phyloP scores from a whole-genome alignment of 2,888 invertebrate species.

The Nycteola revayana region DNA sequence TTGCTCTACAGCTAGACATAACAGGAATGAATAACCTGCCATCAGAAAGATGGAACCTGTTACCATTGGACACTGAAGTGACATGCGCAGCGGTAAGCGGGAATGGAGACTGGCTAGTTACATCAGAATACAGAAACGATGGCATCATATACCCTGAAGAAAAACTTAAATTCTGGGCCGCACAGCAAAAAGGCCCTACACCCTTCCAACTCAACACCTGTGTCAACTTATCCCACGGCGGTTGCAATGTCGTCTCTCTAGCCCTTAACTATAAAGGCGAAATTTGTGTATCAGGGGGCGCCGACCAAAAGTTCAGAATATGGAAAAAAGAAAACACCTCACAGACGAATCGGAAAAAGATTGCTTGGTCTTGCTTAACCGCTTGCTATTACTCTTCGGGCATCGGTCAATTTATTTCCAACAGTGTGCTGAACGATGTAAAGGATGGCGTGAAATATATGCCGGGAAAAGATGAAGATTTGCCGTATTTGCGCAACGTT shows the following conservation, averaged over 20 bases:
- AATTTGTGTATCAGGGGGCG: constrained; percentile 70
- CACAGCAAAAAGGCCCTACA: constrained; percentile 35
- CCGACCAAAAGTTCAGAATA: constrained; percentile 67
- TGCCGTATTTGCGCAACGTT: constrained; percentile 47
- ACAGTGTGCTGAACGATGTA: constrained; percentile 56
- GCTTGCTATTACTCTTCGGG: constrained; percentile 75
- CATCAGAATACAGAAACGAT: constrained; percentile 72
- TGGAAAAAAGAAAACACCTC: constrained; percentile 56
- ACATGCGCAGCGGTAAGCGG: constrained; percentile 66
- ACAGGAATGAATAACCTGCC: constrained; percentile 68
- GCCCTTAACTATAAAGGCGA: constrained; percentile 59
- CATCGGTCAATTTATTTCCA: constrained; percentile 52
- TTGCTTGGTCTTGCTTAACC: constrained; percentile 60
- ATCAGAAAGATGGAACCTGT: constrained; percentile 60
- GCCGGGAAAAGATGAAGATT: constrained; percentile 31
- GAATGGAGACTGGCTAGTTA: constrained; percentile 64
- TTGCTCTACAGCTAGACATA: constrained; percentile 64
- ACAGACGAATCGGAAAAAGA: constrained; percentile 34
- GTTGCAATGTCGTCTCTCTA: constrained; percentile 62
- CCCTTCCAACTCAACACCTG: constrained; percentile 67
- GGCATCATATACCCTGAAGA: constrained; percentile 69
- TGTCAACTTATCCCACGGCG: constrained; percentile 70
- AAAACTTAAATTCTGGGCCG: constrained; percentile 66
- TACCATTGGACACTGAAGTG: constrained; percentile 71
- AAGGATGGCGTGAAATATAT: constrained; percentile 44